Conservation (phyloP, 2,113 vertebrate species). For the human region GRCh38 chr15:52611001-52611500, state of each 20-base stretch:
- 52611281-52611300: conserved; percentile 19
- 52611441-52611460: background rate
- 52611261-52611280: conserved; percentile 45
- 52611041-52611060: background rate
- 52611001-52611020: background rate
- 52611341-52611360: background rate
- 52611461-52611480: background rate
- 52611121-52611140: conserved; percentile 95
- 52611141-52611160: conserved; percentile 97
- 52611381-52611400: background rate
- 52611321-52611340: background rate
- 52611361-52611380: background rate
- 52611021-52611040: background rate
- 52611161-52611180: conserved; percentile 98
- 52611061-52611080: background rate
- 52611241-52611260: conserved; percentile 94
- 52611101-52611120: background rate
- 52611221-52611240: conserved; percentile 97
- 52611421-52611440: background rate
- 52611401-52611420: background rate
- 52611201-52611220: conserved; percentile 96
- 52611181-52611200: conserved; percentile 99
- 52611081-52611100: background rate
- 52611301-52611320: background rate
- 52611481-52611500: background rate